Percentiles rank a stretch among this genome's conserved stretches.
Conservation (phyloP, 1,140 invertebrate species). For the Pseudomyrmex gracilis region DNA sequence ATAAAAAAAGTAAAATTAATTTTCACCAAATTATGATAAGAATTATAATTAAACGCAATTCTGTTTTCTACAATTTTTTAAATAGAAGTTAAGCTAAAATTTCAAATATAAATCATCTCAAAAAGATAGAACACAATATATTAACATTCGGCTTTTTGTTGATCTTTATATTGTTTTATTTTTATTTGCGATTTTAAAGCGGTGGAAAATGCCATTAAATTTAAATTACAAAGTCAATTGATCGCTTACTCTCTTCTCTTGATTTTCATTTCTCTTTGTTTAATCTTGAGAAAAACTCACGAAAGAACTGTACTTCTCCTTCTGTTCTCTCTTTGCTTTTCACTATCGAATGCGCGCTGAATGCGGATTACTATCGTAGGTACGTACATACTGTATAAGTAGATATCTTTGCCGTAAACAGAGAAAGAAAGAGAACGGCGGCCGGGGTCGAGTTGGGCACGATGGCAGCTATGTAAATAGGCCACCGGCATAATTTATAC, state of each 20-base stretch:
- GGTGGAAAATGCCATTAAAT: too few species aligned
- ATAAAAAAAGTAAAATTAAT: too few species aligned
- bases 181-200: too few species aligned
- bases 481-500: constrained; percentile 82
- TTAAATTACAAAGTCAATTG: too few species aligned
- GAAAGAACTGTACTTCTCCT: background rate
- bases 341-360: constrained; percentile 50
- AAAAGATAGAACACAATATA: too few species aligned
- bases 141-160: too few species aligned
- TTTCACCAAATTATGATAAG: too few species aligned
- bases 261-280: background rate
- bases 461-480: constrained; percentile 79
- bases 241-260: background rate
- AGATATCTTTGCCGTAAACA: constrained; percentile 67
- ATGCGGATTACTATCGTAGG: constrained; percentile 44
- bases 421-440: constrained; percentile 15
- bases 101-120: too few species aligned
- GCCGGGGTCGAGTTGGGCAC: constrained; percentile 65
- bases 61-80: background rate
- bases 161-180: too few species aligned
- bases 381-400: constrained; percentile 56
- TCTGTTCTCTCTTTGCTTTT: constrained; percentile 8
- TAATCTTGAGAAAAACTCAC: constrained; percentile 7
- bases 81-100: too few species aligned
- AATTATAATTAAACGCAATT: background rate